Conservation (phyloP, 1,140 invertebrate species). For the Drosophila kanapiae region DNA sequence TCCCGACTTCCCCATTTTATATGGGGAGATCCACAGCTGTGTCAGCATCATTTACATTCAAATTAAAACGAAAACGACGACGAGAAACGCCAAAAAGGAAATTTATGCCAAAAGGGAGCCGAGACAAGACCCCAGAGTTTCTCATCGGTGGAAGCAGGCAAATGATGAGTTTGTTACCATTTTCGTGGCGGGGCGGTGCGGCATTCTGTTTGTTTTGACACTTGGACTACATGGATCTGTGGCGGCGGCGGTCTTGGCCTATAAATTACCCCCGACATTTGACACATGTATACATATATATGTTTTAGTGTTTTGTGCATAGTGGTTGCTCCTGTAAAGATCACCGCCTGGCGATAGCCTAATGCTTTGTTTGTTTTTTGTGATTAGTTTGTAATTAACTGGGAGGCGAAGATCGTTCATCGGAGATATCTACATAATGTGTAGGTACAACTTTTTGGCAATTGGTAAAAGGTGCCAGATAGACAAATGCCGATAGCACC, state of each 20-base stretch:
- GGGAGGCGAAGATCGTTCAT: conserved; percentile 28
- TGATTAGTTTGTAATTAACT: conserved; percentile 83
- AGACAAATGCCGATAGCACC: conserved; percentile 80
- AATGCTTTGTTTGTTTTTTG: conserved; percentile 78
- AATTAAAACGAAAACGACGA: conserved; percentile 72
- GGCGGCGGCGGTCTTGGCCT: conserved; percentile 40
- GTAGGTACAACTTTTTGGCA: conserved; percentile 31
- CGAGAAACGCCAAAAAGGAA: conserved; percentile 66
- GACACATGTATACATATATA: conserved; percentile 51
- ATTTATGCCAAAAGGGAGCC: conserved; percentile 75
- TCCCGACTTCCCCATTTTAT: conserved; percentile 17
- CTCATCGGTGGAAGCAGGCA: conserved; percentile 10
- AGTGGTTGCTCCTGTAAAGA: conserved; percentile 62
- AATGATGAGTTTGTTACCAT: conserved; percentile 63
- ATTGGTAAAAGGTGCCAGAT: conserved; percentile 68
- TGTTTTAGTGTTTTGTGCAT: too few species aligned
- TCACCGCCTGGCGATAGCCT: conserved; percentile 64
- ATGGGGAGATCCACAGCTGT: conserved; percentile 49
- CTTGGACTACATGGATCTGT: conserved; percentile 71
- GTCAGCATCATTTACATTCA: conserved; percentile 82
- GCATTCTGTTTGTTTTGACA: conserved; percentile 75
- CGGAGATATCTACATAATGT: conserved; percentile 34
- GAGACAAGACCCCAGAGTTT: conserved; percentile 2
- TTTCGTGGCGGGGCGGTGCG: conserved; percentile 39
- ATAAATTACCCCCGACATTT: conserved; percentile 74